These are phyloP conservation scores for Oxystoma pomonae DNA, from an alignment of 2,888 invertebrate genomes.

Conservation along the genomic window DNA sequence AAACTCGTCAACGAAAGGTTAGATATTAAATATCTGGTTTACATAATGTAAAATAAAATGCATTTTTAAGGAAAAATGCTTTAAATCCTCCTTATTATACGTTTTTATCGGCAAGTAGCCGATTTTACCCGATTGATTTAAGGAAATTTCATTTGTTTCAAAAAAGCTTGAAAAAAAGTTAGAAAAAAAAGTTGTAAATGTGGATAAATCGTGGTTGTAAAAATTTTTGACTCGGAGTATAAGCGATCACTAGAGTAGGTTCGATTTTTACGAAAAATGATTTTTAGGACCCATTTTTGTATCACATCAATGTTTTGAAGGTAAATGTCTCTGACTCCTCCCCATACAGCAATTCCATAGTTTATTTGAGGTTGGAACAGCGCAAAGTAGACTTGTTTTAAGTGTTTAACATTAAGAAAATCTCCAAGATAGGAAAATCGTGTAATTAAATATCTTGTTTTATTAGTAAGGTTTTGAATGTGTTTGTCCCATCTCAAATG, in stretches of 20 bases:
- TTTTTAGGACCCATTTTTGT: constrained; percentile 10
- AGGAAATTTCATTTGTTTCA: too few species aligned
- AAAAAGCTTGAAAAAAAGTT: too few species aligned
- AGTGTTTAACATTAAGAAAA: background rate
- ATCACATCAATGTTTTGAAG: background rate
- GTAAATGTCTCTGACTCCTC: constrained; percentile 1
- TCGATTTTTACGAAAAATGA: background rate
- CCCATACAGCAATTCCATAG: constrained; percentile 9
- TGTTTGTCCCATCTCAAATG: constrained; percentile 3
- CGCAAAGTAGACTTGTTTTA: constrained; percentile 4
- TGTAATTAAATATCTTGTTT: constrained; percentile 1
- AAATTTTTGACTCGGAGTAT: background rate
- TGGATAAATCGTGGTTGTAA: too few species aligned
- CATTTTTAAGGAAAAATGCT: too few species aligned
- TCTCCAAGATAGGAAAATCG: background rate
- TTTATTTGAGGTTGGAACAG: constrained; percentile 5
- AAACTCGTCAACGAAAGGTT: too few species aligned
- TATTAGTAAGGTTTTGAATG: background rate
- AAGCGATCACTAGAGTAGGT: background rate
- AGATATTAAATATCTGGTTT: too few species aligned
- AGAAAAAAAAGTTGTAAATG: too few species aligned
- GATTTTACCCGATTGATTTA: too few species aligned
- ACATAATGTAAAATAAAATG: too few species aligned
- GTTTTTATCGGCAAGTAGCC: too few species aligned
- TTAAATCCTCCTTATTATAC: too few species aligned